Evolutionary conservation across 2,888 invertebrate genomes (phyloP), one percentile per base, ranked within the genome.

Genomic region (Ophion ventricosus): DNA sequence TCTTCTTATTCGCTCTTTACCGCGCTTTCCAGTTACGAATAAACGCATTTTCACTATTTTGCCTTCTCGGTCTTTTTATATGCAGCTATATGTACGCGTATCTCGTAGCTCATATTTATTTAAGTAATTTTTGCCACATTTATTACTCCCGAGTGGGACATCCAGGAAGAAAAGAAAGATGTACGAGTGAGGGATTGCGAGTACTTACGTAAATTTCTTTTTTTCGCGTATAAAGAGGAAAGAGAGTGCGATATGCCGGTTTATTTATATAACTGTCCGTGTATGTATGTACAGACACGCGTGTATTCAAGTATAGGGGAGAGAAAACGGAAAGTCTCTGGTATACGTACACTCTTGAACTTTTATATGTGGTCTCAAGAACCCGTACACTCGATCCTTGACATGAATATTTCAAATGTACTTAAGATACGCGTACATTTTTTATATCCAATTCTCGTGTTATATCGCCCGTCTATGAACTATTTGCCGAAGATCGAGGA

Each of bases 361-460:
- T 57, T 57, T 20, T 57, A 57, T 57, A 23, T 57, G 61, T 63
- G 63, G 29, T 69, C 70, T 70, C 59, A 61, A 61, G 63, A 40
- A 11, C 54, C 69, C 66, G 80, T 84, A 89, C 87, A 84, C 88
- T 87, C 88, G 82, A 87, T 84, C 85, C 82, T 75, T 80, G 74
- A 20, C 85, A 82, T 91, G 89, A 92, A 92, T 91, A 90, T 91
- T 92, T 91, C 88, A 90, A 75, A 78, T 84, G 87, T 88, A 88
- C 90, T 91, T 91, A 91, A 87, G 84, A 85, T 77, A 75, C 82
- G 85, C 86, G 63, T 92, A 88, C 88, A 92, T 92, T 91, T 92
- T 92, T 92, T 78, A 92, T 90, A 90, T 87, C 89, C 92, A 91
- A 91, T 92, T 90, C 91, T 87, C 87, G 72, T 87, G 86, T 90